Conservation (phyloP, 2,113 vertebrate genomes). For the Myocastor coypus region DNA sequence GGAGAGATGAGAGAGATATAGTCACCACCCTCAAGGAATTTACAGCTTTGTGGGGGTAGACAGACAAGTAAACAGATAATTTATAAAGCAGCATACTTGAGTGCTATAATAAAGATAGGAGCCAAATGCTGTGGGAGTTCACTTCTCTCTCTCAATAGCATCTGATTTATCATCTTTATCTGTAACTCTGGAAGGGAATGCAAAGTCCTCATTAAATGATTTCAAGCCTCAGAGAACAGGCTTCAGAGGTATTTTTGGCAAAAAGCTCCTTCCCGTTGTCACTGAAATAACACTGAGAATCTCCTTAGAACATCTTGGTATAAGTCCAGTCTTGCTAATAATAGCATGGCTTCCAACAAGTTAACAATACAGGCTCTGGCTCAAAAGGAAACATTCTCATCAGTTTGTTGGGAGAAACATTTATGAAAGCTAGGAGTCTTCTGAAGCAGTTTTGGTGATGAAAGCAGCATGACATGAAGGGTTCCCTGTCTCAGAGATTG, state of each 20-base stretch:
- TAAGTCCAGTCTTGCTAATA: constrained; percentile 62
- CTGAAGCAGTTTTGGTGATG: neutral
- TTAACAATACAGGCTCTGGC: constrained; percentile 52
- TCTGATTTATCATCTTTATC: constrained; percentile 77
- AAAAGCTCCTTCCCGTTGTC: constrained; percentile 56
- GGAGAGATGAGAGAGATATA: constrained; percentile 21
- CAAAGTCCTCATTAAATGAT: constrained; percentile 73
- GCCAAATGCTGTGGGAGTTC: constrained; percentile 62
- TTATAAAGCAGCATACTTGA: constrained; percentile 66
- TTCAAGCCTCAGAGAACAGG: constrained; percentile 73
- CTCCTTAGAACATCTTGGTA: constrained; percentile 52
- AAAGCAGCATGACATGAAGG: constrained; percentile 13
- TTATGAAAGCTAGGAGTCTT: neutral
- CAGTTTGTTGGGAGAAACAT: constrained; percentile 22
- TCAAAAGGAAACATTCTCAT: constrained; percentile 43
- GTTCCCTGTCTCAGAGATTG: constrained; percentile 12
- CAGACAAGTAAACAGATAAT: constrained; percentile 56
- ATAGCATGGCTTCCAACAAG: constrained; percentile 55
- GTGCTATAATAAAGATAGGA: constrained; percentile 56
- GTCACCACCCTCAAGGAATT: constrained; percentile 54
- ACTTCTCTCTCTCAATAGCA: constrained; percentile 45
- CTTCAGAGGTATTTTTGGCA: constrained; percentile 63
- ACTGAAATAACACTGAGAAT: constrained; percentile 51
- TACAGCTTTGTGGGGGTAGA: constrained; percentile 10
- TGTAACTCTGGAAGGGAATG: constrained; percentile 61